Evolutionary conservation across 2,888 invertebrate genomes (phyloP), one percentile per base, ranked within the genome.

Genomic region (Drosophila borborema): DNA sequence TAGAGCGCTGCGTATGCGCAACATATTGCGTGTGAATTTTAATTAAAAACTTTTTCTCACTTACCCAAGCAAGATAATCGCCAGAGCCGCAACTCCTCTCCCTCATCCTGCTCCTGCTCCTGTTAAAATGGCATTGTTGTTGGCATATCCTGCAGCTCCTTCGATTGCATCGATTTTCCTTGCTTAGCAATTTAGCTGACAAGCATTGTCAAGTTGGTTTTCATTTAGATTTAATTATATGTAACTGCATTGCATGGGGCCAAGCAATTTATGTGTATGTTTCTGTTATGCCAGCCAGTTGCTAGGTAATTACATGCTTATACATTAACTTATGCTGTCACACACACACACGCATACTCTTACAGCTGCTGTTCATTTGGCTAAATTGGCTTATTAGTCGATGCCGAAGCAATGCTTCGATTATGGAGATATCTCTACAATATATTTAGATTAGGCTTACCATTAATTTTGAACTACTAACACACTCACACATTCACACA

Each of bases 1-100:
- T 62, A 55, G 60, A 70, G 77, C 77, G 75, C 63, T 89, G 86
- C 86, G 88, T 89, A 89, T 89, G 75, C 86, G 88, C 86, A 86
- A 90, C 86, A 89, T 90, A 90, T 89, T 86, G 86, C 86, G 89
- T 89, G 89, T 81, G 84, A 86, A 89, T 86, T 86, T 90, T 90
- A 86, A 86, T 86, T 86, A 86, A 86, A 85, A 86, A 90, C 70
- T 86, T 90, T 82, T 77, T 72, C 90, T 65, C 82, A 85, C 89
- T 89, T 82, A 74, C 72, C 69, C 67, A 53, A 64, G 80, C 82
- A 77, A 88, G 80, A 82, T 89, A 87, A 89, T 88, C 90, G 72
- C 54, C 56, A 43, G 38, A 28, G 46, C n/a, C 8, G 18, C n/a
- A 12, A 34, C 34, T n/a, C 9, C 49, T 53, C 68, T 31, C 16